These are phyloP conservation scores for Euschistus heros DNA, from an alignment of 1,140 invertebrate genomes.

Conservation along the genomic window DNA sequence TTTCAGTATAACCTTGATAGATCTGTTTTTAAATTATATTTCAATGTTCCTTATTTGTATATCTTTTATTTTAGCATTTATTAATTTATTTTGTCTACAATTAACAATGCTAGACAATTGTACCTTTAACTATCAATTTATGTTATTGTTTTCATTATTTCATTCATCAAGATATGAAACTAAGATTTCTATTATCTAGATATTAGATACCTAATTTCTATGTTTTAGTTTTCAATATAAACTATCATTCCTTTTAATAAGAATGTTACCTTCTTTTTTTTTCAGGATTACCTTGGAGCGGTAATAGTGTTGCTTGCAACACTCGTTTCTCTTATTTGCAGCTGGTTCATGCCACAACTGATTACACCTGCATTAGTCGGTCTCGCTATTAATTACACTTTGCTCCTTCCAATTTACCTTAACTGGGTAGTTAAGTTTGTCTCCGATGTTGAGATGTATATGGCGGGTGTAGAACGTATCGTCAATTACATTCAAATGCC, in stretches of 20 bases:
- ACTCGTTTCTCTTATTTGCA: conserved; percentile 48
- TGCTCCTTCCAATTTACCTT: conserved; percentile 67
- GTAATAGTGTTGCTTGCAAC: conserved; percentile 63
- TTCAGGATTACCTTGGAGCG: conserved; percentile 68
- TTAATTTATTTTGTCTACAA: no score
- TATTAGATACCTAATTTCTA: no score
- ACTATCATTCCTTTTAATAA: neutral
- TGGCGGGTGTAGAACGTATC: conserved; percentile 63
- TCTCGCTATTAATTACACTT: conserved; percentile 66
- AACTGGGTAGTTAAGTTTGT: conserved; percentile 72
- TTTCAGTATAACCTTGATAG: conserved; percentile 68
- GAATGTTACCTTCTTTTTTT: neutral
- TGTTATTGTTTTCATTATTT: no score
- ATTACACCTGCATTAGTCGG: conserved; percentile 54
- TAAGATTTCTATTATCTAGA: no score
- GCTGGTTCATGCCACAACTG: conserved; percentile 39
- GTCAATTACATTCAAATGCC: conserved; percentile 46
- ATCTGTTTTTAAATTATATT: no score
- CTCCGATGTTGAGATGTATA: conserved; percentile 66
- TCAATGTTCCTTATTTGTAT: no score
- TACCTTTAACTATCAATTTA: no score
- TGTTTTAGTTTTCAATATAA: no score
- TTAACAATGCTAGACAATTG: no score
- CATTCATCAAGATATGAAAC: no score
- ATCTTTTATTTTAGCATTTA: no score